These are phyloP conservation scores for Macrotus californicus DNA, from an alignment of 2,113 vertebrate genomes.

Conservation along the genomic window DNA sequence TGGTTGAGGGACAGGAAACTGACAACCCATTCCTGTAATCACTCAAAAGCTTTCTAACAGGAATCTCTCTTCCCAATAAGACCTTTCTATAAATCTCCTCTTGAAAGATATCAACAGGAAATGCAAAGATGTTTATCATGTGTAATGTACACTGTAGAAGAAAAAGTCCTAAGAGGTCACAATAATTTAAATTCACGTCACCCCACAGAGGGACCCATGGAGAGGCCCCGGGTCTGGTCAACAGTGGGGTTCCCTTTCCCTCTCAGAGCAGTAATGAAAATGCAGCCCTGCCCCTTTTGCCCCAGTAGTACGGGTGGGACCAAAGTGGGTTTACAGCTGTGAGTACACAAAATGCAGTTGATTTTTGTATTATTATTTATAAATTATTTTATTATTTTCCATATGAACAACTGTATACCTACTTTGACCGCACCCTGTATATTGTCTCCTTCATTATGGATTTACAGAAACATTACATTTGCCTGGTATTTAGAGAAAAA, in stretches of 20 bases:
- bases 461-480: background rate
- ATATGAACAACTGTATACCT: background rate
- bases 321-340: background rate
- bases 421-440: background rate
- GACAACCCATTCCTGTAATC: background rate
- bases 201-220: background rate
- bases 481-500: background rate
- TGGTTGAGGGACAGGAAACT: background rate
- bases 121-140: background rate
- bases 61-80: background rate
- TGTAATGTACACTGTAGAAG: background rate
- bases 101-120: slow-evolving; percentile 6
- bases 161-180: background rate
- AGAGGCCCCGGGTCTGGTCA: background rate
- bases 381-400: background rate
- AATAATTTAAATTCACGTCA: background rate
- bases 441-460: background rate
- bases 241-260: background rate
- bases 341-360: background rate
- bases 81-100: background rate
- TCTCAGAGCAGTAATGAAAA: background rate
- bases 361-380: background rate
- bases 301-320: background rate
- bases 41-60: background rate
- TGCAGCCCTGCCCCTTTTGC: accelerated